A percentile compares a stretch with the other conserved stretches of the same genome.
Conservation (phyloP, 2,797 vertebrate species). For the Ataeniobius toweri region DNA sequence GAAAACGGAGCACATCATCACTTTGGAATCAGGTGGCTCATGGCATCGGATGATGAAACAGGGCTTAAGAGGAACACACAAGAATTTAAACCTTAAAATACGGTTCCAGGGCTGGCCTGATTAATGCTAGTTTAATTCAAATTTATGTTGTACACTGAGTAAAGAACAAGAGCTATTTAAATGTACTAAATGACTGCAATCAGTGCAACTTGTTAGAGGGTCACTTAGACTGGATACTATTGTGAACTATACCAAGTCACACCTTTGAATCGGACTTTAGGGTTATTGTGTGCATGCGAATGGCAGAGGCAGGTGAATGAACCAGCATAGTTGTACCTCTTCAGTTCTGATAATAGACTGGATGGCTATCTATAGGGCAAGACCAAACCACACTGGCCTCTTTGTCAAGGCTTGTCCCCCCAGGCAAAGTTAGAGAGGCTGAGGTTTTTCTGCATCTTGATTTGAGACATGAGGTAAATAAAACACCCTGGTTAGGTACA, state of each 20-base stretch:
- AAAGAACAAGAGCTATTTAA: neutral
- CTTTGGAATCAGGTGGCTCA: conserved; percentile 31
- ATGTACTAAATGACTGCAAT: neutral
- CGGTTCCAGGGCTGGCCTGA: neutral
- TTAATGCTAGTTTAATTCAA: neutral
- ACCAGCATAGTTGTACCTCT: conserved; percentile 74
- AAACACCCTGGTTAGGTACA: neutral
- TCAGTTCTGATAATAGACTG: conserved; percentile 74
- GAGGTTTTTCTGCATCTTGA: conserved; percentile 16
- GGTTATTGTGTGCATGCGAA: conserved; percentile 55
- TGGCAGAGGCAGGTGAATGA: conserved; percentile 81
- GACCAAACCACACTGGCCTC: conserved; percentile 69
- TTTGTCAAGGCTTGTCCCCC: conserved; percentile 59
- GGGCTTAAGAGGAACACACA: conserved; percentile 24
- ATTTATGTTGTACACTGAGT: neutral
- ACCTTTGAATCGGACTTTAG: conserved; percentile 31
- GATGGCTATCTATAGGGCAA: conserved; percentile 75
- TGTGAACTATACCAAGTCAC: conserved; percentile 17
- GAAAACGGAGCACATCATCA: conserved; percentile 41
- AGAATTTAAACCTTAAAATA: conserved; percentile 27
- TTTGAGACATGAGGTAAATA: conserved; percentile 17
- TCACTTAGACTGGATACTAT: neutral
- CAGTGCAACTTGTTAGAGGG: neutral
- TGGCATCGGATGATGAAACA: conserved; percentile 57
- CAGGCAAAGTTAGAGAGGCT: conserved; percentile 47